Base-by-base conservation (phyloP, 2,888 invertebrate species). In the Thymelicus acteon region DNA sequence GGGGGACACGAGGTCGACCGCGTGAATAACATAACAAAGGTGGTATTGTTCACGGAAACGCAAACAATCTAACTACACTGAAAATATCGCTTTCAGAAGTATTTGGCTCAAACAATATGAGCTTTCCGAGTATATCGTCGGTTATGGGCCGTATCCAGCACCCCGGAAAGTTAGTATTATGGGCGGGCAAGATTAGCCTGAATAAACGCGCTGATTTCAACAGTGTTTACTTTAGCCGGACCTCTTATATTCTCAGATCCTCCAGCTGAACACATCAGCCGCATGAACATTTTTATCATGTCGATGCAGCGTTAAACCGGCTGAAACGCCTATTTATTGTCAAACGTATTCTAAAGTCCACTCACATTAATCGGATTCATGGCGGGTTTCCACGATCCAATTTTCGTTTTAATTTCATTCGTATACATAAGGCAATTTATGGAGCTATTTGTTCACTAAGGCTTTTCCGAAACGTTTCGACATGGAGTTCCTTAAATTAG, bases 121-220 rank as follows among this genome's bases (percentile, higher is more conserved):
- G 54, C 24, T 54, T 54, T 24, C 54, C 19, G 24, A 12, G 24
- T 54, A 54, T 54, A 24, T 54, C 12, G 54, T 24, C 24, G 8
- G 24, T 54, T 54, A 24, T 19, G 54, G 54, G 54, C 54, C 54
- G 24, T 24, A 54, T 19, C 54, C 24, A 19, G 8, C n/a, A 19
- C 24, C 13, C 15, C 54, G 54, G 54, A 54, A 54, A 54, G 54
- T 54, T 54, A 24, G 10, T 54, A 24, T 24, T 54, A 54, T 54
- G 24, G 54, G 24, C 54, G 19, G 10, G 54, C 54, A 12, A 12
- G 24, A 54, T 54, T 24, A 54, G 24, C 54, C 54, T 54, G 54
- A 54, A 54, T 24, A 54, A 54, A 54, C 54, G n/a, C 54, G 19
- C 54, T 24, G 24, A 54, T 24, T 54, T 7, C 54, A 54, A 54